A percentile compares a stretch with the other conserved stretches of the same genome.
Evolutionary conservation across 2,113 vertebrate genomes (phyloP).

Genomic region (Campylomormyrus tamandua): DNA sequence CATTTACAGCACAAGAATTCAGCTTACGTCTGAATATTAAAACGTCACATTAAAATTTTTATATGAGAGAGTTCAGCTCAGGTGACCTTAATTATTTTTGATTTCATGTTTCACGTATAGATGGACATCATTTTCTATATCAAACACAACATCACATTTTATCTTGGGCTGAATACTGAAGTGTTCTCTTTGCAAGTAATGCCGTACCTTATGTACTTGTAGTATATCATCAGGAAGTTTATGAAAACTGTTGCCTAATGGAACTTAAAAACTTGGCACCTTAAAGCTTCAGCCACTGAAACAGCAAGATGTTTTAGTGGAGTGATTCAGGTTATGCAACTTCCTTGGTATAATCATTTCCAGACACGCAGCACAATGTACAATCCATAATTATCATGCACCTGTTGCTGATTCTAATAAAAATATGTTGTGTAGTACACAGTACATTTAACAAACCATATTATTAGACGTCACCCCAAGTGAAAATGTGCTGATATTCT

Average conservation of each 20-base stretch:
- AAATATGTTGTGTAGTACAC: background rate
- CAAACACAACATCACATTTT: background rate
- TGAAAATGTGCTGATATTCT: background rate
- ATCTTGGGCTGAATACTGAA: background rate
- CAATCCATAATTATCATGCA: background rate
- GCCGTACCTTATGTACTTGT: background rate
- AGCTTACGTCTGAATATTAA: background rate
- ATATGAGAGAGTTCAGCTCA: background rate
- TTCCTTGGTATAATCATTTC: background rate
- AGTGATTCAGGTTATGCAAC: background rate
- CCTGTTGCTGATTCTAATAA: background rate
- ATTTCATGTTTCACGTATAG: background rate
- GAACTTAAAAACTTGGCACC: background rate
- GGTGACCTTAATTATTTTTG: background rate
- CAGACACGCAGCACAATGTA: background rate
- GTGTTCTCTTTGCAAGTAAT: background rate
- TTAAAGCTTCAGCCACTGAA: background rate
- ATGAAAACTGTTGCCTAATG: background rate
- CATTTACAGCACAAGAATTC: background rate
- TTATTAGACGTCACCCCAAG: background rate
- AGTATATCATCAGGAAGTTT: background rate
- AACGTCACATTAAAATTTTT: background rate
- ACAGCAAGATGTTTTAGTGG: background rate
- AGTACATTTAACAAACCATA: background rate
- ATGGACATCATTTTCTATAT: background rate